A percentile compares a stretch with the other conserved stretches of the same genome.
phyloP scores from a whole-genome alignment of 2,888 invertebrate species.

The Liodrosophila aerea region DNA sequence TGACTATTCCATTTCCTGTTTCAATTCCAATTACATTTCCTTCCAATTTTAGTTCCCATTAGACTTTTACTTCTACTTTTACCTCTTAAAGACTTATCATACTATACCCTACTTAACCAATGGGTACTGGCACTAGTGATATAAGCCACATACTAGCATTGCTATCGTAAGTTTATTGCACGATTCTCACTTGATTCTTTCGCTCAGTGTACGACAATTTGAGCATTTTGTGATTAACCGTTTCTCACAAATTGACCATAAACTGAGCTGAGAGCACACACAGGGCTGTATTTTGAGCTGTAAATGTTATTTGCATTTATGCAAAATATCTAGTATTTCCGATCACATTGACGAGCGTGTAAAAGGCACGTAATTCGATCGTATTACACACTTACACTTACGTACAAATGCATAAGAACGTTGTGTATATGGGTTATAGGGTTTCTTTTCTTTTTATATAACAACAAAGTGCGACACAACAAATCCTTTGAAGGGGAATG shows the following conservation, averaged over 20 bases:
- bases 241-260: constrained; percentile 30
- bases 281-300: constrained; percentile 20
- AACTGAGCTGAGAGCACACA: constrained; percentile 23
- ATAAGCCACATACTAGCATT: too few species aligned
- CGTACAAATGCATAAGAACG: constrained; percentile 5
- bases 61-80: too few species aligned
- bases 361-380: constrained; percentile 65
- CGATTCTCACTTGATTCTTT: not conserved
- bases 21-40: too few species aligned
- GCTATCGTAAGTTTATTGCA: too few species aligned
- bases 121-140: too few species aligned
- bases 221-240: constrained; percentile 8
- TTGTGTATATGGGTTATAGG: constrained; percentile 3
- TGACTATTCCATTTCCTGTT: too few species aligned
- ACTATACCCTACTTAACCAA: too few species aligned
- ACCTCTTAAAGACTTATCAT: too few species aligned
- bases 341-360: constrained; percentile 54
- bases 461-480: constrained; percentile 46
- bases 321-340: constrained; percentile 39
- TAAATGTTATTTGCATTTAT: constrained; percentile 29
- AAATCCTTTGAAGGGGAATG: constrained; percentile 35
- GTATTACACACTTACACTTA: constrained; percentile 24
- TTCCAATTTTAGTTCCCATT: too few species aligned
- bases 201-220: too few species aligned
- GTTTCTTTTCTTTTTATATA: constrained; percentile 13